Percentiles rank a stretch among this genome's conserved stretches.
phyloP scores from a whole-genome alignment of 2,113 vertebrate genomes.

The Pycnonotus jocosus region DNA sequence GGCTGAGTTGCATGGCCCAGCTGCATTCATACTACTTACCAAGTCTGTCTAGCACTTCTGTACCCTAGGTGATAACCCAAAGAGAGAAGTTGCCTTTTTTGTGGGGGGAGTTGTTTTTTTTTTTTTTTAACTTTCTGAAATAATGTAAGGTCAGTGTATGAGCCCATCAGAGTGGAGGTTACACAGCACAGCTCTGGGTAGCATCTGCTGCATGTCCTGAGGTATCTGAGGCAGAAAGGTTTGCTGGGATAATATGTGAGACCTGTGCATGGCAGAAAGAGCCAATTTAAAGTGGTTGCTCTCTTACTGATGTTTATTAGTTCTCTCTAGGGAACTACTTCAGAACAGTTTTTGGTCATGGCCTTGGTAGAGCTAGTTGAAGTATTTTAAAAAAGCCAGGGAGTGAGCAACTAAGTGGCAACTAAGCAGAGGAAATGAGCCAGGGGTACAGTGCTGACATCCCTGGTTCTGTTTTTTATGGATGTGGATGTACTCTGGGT shows the following conservation, averaged over 20 bases:
- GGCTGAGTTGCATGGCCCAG: too few relatives aligned
- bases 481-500: not conserved
- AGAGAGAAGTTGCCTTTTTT: not conserved
- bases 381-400: not conserved
- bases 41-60: not conserved
- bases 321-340: not conserved
- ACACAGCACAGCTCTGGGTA: not conserved
- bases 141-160: not conserved
- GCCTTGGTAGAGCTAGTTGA: not conserved
- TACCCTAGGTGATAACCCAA: not conserved
- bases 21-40: not conserved
- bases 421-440: not conserved
- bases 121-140: not conserved
- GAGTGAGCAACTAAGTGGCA: not conserved
- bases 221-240: not conserved
- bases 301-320: not conserved
- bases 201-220: not conserved
- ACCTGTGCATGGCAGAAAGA: not conserved
- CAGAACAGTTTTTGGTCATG: not conserved
- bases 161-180: not conserved
- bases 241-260: not conserved
- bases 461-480: not conserved
- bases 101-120: too few relatives aligned
- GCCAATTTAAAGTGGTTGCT: not conserved
- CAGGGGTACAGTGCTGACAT: not conserved